Conservation (phyloP, 2,113 vertebrate species). For the Lagopus leucura region DNA sequence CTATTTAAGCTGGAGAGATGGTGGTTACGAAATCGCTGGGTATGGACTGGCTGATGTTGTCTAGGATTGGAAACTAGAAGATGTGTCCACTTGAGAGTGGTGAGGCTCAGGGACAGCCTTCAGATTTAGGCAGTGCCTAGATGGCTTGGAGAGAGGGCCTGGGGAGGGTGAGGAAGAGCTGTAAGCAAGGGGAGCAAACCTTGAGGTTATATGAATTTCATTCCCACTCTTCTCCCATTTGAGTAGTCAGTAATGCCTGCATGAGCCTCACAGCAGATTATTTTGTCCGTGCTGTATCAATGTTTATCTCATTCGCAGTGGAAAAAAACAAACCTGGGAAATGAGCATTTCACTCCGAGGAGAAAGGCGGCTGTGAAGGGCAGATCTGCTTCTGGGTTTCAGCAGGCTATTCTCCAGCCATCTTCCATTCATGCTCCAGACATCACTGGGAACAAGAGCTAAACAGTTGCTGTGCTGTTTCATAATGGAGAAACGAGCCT, state of each 20-base stretch:
- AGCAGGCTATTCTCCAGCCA: neutral
- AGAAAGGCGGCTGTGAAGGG: neutral
- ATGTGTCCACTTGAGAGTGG: neutral
- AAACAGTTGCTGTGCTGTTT: constrained; percentile 1
- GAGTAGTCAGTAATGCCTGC: constrained; percentile 19
- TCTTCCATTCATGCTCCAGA: constrained; percentile 12
- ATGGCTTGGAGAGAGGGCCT: neutral
- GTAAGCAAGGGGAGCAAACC: neutral
- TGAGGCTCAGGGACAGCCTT: neutral
- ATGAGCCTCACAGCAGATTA: neutral
- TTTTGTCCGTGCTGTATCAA: constrained; percentile 36
- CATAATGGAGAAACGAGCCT: neutral
- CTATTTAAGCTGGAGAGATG: neutral
- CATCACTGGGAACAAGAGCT: neutral
- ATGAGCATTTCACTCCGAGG: neutral
- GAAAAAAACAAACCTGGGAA: constrained; percentile 7
- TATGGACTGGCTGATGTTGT: neutral
- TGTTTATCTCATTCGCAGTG: constrained; percentile 19
- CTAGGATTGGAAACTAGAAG: neutral
- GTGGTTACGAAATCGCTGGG: neutral
- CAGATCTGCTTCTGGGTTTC: neutral
- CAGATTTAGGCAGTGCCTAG: neutral
- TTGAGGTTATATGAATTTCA: neutral
- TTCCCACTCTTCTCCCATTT: constrained; percentile 21
- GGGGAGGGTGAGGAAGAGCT: neutral